Evolutionary conservation across 2,888 invertebrate species (phyloP).

Genomic region (Eilema caniola): DNA sequence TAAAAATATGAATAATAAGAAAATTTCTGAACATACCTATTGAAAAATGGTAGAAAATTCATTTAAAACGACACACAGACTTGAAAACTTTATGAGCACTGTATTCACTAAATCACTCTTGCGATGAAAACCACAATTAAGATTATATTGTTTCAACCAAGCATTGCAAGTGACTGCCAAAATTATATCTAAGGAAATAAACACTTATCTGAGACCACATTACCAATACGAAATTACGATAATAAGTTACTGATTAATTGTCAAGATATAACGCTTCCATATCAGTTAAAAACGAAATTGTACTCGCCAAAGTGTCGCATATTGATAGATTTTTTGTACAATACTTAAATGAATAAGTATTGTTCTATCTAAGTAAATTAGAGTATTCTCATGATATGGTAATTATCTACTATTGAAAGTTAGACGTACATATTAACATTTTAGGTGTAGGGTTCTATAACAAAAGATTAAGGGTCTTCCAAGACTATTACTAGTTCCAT

Average conservation of each 20-base stretch:
- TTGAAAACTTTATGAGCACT: conserved; percentile 17
- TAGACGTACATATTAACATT: not conserved
- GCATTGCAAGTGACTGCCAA: conserved; percentile 59
- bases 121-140: conserved; percentile 36
- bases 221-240: conserved; percentile 60
- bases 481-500: not conserved
- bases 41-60: conserved; percentile 56
- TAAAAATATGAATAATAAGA: too few relatives aligned
- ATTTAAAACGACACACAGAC: conserved; percentile 50
- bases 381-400: too few relatives aligned
- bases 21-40: conserved; percentile 54
- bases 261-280: conserved; percentile 30
- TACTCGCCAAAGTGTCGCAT: conserved; percentile 1
- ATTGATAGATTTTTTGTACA: not conserved
- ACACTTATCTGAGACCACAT: conserved; percentile 56
- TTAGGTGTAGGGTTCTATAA: not conserved
- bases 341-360: not conserved
- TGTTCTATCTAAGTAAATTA: not conserved
- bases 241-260: conserved; percentile 54
- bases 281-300: conserved; percentile 4
- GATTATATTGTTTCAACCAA: conserved; percentile 52
- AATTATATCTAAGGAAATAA: conserved; percentile 52
- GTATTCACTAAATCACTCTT: conserved; percentile 20
- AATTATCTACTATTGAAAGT: too few relatives aligned
- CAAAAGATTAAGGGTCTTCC: not conserved